Base-by-base conservation (phyloP, 1,140 invertebrate species). In the Achroia grisella region DNA sequence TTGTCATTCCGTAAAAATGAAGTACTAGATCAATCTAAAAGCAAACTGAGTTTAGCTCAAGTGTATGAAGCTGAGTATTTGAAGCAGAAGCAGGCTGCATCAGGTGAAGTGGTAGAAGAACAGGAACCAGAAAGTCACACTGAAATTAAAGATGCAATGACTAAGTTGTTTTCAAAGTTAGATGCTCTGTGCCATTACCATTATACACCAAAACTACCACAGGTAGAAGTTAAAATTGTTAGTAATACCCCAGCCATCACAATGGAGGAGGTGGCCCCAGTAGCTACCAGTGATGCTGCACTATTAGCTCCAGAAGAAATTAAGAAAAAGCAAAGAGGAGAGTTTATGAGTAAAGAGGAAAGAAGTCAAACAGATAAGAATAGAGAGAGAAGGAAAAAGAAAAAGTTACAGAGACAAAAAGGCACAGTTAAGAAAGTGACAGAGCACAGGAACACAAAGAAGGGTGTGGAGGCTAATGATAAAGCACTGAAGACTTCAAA, bases 241-340 rank as follows among this genome's bases (percentile, higher is more conserved):
- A 95, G 89, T 39, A 99, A 99, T 81, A 84, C 97, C 51, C 95
- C 97, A 10, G 94, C 97, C 2, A 93, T 99, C 39, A 89, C 86
- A 17, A 95, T 98, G 90, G 98, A 99, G 87, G 97, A 99, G 87
- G 95, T 98, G n/a, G 95, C 95, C 2, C 97, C 97, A 23, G 88
- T 95, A 1, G 91, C 92, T 13, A 90, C 93, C 0, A 96, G 91
- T 68, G 95, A 98, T 87, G 94, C 93, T 9, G 89, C 91, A 0
- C 79, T 98, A 11, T 82, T 99, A 32, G 97, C 98, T 12, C 98
- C 98, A 2, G 95, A 99, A 86, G 98, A 99, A 91, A 87, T 99
- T 10, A 90, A 93, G 86, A 91, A 79, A 14, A 95, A 94, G 86
- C 74, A 83, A n/a, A 94, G 91, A 67, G 93, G 93, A 35, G 92